A percentile compares a stretch with the other conserved stretches of the same genome.
phyloP scores from a whole-genome alignment of 2,113 vertebrate species.

The Semnornis frantzii region DNA sequence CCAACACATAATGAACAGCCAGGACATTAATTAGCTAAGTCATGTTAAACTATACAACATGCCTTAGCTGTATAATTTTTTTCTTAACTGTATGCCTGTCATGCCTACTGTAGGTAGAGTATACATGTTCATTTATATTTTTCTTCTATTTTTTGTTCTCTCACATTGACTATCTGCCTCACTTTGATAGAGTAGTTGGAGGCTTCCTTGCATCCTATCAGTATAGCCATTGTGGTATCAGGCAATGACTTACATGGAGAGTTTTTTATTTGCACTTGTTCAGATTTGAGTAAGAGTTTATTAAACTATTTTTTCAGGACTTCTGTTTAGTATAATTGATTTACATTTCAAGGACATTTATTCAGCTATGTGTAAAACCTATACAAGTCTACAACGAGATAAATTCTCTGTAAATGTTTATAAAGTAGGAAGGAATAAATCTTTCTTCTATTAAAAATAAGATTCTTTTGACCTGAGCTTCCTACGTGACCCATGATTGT shows the following conservation, averaged over 20 bases:
- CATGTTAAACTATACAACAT: neutral
- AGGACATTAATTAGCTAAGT: neutral
- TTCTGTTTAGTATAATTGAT: neutral
- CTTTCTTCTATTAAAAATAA: neutral
- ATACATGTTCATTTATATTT: neutral
- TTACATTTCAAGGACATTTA: no score
- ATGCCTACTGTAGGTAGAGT: neutral
- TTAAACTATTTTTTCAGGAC: neutral
- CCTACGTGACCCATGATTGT: neutral
- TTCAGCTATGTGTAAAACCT: neutral
- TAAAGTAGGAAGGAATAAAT: neutral
- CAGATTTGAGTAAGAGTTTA: neutral
- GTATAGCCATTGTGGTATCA: neutral
- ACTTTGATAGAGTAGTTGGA: neutral
- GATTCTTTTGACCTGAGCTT: neutral
- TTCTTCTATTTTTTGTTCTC: neutral
- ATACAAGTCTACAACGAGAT: neutral
- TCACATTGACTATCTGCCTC: neutral
- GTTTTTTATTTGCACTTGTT: neutral
- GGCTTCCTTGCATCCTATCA: neutral
- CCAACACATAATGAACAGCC: neutral
- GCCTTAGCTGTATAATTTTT: neutral
- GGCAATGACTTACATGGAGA: neutral
- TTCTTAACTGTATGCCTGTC: neutral
- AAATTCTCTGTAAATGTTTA: neutral